Percentiles rank a stretch among this genome's conserved stretches.
Evolutionary conservation across 2,797 vertebrate genomes (phyloP).

Genomic region (Nasua narica): DNA sequence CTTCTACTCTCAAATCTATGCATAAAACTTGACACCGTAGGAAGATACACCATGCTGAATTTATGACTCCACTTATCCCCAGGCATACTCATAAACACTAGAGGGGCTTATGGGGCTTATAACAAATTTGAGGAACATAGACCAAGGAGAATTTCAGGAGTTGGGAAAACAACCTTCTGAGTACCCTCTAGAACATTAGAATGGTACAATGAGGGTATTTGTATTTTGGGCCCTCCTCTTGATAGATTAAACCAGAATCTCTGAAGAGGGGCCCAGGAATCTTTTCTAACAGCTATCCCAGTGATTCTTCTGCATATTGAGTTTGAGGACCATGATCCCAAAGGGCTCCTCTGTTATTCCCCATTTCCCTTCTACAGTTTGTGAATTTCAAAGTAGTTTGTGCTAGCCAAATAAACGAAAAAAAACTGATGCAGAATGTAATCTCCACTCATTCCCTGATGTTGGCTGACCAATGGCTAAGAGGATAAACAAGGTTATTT

Average conservation of each 20-base stretch:
- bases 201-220: background rate
- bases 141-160: constrained; percentile 29
- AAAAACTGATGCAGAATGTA: background rate
- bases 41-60: background rate
- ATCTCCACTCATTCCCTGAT: background rate
- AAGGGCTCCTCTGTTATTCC: background rate
- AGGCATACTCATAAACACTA: background rate
- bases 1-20: constrained; percentile 2
- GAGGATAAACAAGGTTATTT: background rate
- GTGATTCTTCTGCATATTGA: background rate
- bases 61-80: background rate
- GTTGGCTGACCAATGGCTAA: background rate
- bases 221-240: background rate
- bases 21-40: background rate
- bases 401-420: background rate
- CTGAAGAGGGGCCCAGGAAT: background rate
- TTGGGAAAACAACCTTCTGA: constrained; percentile 34
- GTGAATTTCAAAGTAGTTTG: background rate
- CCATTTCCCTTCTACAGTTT: background rate
- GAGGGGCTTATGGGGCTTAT: background rate
- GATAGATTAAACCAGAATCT: background rate
- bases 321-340: background rate
- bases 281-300: background rate
- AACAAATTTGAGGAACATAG: background rate
- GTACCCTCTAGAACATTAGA: background rate